These are phyloP conservation scores for Lycopodina hypogea DNA, from an alignment of 37 sponge, comb jelly and placozoan genomes.

Conservation along the genomic window DNA sequence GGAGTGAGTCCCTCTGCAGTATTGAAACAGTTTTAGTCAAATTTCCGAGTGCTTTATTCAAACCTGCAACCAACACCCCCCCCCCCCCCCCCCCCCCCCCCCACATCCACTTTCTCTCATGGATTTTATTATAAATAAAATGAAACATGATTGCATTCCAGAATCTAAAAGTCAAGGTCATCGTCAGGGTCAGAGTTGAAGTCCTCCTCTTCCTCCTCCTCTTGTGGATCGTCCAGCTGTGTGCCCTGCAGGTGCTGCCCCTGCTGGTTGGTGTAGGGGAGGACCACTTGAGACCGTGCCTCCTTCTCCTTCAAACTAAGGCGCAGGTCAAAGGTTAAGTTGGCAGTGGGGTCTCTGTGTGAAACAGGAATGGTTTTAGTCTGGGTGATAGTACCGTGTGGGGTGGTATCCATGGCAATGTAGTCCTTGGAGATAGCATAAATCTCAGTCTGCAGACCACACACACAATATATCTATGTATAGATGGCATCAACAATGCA, in stretches of 20 bases:
- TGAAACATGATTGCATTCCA: not conserved
- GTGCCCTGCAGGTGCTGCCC: not conserved
- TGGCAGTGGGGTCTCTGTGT: slow-evolving; percentile 68
- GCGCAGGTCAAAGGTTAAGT: slow-evolving; percentile 74
- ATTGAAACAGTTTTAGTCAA: no score
- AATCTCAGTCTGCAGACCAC: not conserved
- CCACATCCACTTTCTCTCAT: no score
- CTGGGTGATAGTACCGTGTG: not conserved
- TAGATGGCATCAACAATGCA: no score
- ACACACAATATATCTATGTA: no score
- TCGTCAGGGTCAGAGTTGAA: slow-evolving; percentile 81
- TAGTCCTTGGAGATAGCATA: not conserved
- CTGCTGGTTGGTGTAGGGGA: slow-evolving; percentile 51
- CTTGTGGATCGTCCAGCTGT: slow-evolving; percentile 67
- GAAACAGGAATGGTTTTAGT: not conserved
- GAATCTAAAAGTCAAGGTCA: slow-evolving; percentile 75
- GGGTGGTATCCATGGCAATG: not conserved
- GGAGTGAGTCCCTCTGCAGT: no score
- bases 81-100: no score
- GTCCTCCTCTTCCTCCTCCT: slow-evolving; percentile 78
- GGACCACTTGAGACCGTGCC: slow-evolving; percentile 49
- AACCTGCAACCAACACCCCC: no score
- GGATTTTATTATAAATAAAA: no score
- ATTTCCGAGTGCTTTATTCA: no score
- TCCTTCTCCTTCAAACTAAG: slow-evolving; percentile 59